A percentile compares a stretch with the other conserved stretches of the same genome.
Evolutionary conservation across 2,113 vertebrate species (phyloP).

Genomic region (human): DNA sequence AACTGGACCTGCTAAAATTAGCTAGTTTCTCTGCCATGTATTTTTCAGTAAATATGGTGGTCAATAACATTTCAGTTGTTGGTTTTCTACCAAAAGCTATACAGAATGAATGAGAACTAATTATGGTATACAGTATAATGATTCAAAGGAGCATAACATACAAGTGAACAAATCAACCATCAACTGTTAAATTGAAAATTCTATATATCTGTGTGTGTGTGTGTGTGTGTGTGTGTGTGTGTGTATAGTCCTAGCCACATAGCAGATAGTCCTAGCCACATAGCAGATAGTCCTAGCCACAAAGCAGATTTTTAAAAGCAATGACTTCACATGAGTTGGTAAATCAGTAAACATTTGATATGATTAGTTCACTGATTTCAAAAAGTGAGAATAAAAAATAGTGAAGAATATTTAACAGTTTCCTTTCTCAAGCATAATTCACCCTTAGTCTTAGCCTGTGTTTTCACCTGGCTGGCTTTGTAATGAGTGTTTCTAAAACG

Average conservation of each 20-base stretch:
- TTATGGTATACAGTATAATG: background rate
- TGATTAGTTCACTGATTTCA: background rate
- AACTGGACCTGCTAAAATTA: conserved; percentile 20
- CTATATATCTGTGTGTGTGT: background rate
- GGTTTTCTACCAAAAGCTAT: background rate
- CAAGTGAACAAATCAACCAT: background rate
- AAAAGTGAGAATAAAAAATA: background rate
- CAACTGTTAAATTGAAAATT: conserved; percentile 18
- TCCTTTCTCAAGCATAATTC: background rate
- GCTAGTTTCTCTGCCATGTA: background rate
- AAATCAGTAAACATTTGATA: conserved; percentile 3
- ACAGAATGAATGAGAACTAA: background rate
- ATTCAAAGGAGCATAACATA: background rate
- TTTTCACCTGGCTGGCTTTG: background rate
- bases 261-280: too few relatives aligned
- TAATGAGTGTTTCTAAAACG: background rate
- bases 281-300: background rate
- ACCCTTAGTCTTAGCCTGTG: background rate
- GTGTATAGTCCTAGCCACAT: background rate
- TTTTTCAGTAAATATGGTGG: conserved; percentile 16
- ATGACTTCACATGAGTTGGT: background rate
- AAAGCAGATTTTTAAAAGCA: conserved; percentile 2
- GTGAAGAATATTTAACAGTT: background rate
- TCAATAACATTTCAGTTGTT: background rate
- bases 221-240: background rate